Evolutionary conservation across 92 coral and sea anemone species (phyloP).

Genomic region (Porites divaricata): DNA sequence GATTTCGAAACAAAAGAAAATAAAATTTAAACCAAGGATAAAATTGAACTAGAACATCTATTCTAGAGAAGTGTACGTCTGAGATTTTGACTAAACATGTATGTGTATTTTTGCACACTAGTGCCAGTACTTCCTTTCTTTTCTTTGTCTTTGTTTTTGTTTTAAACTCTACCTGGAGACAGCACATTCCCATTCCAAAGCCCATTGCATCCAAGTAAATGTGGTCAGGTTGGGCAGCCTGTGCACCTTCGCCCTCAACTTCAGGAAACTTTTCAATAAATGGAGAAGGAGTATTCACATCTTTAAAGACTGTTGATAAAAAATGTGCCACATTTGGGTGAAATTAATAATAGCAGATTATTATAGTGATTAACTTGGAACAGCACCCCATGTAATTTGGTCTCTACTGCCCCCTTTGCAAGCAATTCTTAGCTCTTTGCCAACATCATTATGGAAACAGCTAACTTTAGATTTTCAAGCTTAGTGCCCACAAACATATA

Average conservation of each 20-base stretch:
- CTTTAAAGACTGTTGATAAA: constrained; percentile 77
- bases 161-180: constrained; percentile 77
- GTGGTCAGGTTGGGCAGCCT: constrained; percentile 91
- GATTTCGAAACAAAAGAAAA: no score
- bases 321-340: background rate
- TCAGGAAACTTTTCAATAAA: constrained; percentile 90
- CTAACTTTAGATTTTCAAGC: no score
- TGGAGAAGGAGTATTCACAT: constrained; percentile 91
- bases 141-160: background rate
- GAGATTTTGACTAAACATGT: no score
- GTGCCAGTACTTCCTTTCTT: background rate
- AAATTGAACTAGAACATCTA: no score
- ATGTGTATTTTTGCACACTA: background rate
- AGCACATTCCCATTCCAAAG: constrained; percentile 96
- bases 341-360: background rate
- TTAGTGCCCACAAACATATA: no score
- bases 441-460: no score
- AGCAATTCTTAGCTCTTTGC: no score
- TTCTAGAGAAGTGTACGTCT: no score
- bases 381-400: background rate
- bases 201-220: constrained; percentile 99
- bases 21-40: no score
- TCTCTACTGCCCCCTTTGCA: no score
- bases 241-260: constrained; percentile 90
- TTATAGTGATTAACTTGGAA: no score